Evolutionary conservation across 1,140 invertebrate genomes (phyloP), one percentile per base, ranked within the genome.

Genomic region (Achatina immaculata): DNA sequence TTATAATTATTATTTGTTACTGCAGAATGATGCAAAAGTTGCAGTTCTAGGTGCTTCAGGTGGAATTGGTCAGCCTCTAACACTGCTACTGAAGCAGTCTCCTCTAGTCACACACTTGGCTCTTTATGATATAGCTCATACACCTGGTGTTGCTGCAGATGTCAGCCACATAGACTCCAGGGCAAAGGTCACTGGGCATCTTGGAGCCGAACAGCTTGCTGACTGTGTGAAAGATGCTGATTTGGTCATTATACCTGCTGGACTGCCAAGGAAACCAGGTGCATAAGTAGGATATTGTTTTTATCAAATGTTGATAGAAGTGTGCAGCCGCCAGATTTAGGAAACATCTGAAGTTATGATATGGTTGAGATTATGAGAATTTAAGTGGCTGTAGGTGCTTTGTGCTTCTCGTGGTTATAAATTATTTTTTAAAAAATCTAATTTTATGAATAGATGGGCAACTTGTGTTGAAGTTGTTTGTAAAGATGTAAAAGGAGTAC

Each of bases 21-120:
- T n/a, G 31, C 58, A 89, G 86, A 81, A 80, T 55, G 83, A 88
- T 83, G 74, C 82, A 85, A 98, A 98, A 94, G 98, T 99, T 34
- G 95, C 97, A 80, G 97, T 99, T 62, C 94, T 97, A 90, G 99
- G 99, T 78, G 99, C 98, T 0, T 94, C 95, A 88, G 99, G 98
- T 83, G 98, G 98, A 71, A 99, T 99, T 92, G 99, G 98, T 0
- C 99, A 99, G 92, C 98, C 98, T 11, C 91, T 99, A 85, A 96
- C 97, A 16, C 93, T 99, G 58, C 93, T 99, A n/a, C 91, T 99
- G 78, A 99, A 99, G 92, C 94, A 96, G 86, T 96, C 95, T 82
- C 95, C 96, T 68, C 90, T 96, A 58, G 94, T 99, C 28, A 94
- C 94, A 24, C 93, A 96, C 86, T 92, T 99, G 80, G 85, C 92